Evolutionary conservation across 2,113 vertebrate genomes (phyloP), one percentile per base, ranked within the genome.

Genomic region (Herpetotheres cachinnans): DNA sequence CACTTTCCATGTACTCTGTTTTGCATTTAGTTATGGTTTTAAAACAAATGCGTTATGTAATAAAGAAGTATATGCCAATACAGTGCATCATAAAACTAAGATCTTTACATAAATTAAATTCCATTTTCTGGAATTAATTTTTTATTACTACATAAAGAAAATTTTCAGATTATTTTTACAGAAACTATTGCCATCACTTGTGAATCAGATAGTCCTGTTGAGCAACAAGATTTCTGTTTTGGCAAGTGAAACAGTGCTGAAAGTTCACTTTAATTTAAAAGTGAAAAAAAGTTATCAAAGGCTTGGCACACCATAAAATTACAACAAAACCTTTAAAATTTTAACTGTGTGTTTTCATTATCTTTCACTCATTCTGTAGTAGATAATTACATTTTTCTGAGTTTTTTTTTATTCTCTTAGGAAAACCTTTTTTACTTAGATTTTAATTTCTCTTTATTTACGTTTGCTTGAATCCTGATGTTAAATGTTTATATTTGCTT

Each of bases 191-290:
- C 18, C 26, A 76, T 86, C 38, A 40, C 7, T 88, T 82, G 34
- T 86, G 27, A 72, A 69, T 49, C 52, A 54, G 19, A 34, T 26
- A 16, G 47, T 54, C 47, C 34, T 30, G 18, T 27, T 76, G 66
- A 25, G 34, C 32, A 73, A 30, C 18, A 50, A 83, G 44, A 59
- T 49, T 52, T 34, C 66, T 59, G 36, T 88, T 93, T 95, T 97
- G 98, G 98, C 76, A 91, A 86, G 98, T 98, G 98, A 98, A 98
- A 98, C 94, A 97, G 98, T 97, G 82, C 89, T 95, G 92, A 91
- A 94, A 95, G 54, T 94, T 91, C 93, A 67, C 95, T 95, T 93
- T 89, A 88, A 76, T 20, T 19, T 91, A 89, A 95, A 96, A 27
- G 66, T 96, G 94, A 96, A 85, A 36, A 79, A 78, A 91, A 87